Evolutionary conservation across 2,797 vertebrate species (phyloP).

Genomic region (Poecilia picta): DNA sequence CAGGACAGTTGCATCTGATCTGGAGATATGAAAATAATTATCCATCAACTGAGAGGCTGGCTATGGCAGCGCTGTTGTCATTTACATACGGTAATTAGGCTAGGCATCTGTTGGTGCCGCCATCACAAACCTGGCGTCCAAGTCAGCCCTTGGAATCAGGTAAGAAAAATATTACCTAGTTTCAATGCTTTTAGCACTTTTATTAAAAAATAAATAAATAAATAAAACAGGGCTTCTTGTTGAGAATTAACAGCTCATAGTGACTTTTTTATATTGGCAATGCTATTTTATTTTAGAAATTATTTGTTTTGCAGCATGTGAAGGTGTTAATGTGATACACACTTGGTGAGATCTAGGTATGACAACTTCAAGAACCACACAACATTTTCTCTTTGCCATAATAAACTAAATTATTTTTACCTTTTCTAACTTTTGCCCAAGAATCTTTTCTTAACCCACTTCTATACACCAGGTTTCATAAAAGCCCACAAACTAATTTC

Average conservation of each 20-base stretch:
- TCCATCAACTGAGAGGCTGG: conserved; percentile 67
- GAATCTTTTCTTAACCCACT: conserved; percentile 9
- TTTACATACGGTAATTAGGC: conserved; percentile 80
- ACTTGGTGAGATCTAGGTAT: conserved; percentile 19
- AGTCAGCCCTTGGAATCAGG: conserved; percentile 59
- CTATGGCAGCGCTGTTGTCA: conserved; percentile 66
- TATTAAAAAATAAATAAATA: neutral
- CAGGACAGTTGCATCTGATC: conserved; percentile 75
- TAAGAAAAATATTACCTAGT: conserved; percentile 49
- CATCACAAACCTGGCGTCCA: conserved; percentile 67
- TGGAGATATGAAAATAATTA: conserved; percentile 82
- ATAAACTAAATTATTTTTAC: conserved; percentile 13
- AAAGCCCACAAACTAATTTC: conserved; percentile 38
- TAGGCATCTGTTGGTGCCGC: conserved; percentile 74
- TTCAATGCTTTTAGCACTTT: conserved; percentile 44
- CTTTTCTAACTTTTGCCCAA: conserved; percentile 26
- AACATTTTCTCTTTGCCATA: conserved; percentile 1
- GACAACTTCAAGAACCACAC: conserved; percentile 2
- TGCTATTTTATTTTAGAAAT: conserved; percentile 12
- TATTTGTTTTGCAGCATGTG: conserved; percentile 26
- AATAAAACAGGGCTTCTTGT: conserved; percentile 8
- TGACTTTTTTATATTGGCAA: conserved; percentile 21
- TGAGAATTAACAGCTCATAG: neutral
- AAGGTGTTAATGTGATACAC: conserved; percentile 34
- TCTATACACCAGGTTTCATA: conserved; percentile 13